phyloP scores from a whole-genome alignment of 92 coral and sea anemone species.

The Epizoanthus stellaris region DNA sequence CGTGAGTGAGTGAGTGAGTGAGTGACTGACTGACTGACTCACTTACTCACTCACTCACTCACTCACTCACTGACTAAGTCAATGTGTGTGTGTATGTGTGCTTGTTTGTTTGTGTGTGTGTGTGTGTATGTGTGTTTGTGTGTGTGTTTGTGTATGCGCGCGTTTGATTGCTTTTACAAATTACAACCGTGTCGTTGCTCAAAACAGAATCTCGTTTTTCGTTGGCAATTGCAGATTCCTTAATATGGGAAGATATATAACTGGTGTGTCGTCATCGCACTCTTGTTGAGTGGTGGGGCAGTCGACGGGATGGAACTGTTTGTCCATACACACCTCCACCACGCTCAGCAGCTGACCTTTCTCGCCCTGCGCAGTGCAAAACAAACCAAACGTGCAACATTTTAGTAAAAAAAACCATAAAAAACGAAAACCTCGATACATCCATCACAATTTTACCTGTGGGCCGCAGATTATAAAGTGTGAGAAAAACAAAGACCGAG shows the following conservation, averaged over 20 bases:
- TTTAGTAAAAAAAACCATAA: not conserved
- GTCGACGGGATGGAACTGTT: slow-evolving; percentile 57
- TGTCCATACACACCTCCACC: slow-evolving; percentile 84
- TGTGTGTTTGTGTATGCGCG: no score
- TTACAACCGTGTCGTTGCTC: not conserved
- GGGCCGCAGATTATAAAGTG: no score
- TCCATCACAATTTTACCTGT: no score
- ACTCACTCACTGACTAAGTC: no score
- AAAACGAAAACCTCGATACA: not conserved
- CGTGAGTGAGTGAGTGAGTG: no score
- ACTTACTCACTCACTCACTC: no score
- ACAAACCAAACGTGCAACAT: not conserved
- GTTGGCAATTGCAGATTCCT: not conserved
- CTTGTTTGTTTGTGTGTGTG: no score
- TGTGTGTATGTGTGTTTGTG: no score
- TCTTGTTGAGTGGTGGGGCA: slow-evolving; percentile 64
- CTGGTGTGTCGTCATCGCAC: slow-evolving; percentile 54
- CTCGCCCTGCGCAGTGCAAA: slow-evolving; percentile 43
- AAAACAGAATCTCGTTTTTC: slow-evolving; percentile 6
- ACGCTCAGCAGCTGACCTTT: slow-evolving; percentile 65
- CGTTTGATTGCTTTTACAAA: no score
- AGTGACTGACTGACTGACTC: no score
- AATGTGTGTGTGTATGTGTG: no score
- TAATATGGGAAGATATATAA: slow-evolving; percentile 77
- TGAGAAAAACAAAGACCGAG: no score